These are phyloP conservation scores for Pecten maximus DNA, from an alignment of 2,888 invertebrate genomes.

Conservation along the genomic window DNA sequence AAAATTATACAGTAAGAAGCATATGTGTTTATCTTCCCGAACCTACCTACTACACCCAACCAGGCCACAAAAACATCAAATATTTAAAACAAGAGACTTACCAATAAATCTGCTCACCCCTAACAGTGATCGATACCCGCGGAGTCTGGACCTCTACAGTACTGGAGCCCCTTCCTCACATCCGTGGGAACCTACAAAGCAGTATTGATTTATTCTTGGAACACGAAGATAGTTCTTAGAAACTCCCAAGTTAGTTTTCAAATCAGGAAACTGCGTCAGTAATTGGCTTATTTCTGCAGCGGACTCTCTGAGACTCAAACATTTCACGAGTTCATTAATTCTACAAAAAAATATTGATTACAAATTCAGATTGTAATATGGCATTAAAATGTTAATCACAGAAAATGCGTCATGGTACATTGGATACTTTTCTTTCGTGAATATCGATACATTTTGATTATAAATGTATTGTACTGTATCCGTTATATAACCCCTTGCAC, in stretches of 20 bases:
- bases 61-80: neutral
- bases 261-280: neutral
- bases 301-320: too few relatives aligned
- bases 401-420: too few relatives aligned
- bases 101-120: neutral
- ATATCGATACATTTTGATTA: too few relatives aligned
- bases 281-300: neutral
- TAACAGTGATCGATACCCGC: neutral
- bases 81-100: slow-evolving; percentile 11
- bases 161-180: neutral
- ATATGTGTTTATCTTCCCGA: neutral
- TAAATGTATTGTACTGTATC: too few relatives aligned
- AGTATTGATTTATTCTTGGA: slow-evolving; percentile 15
- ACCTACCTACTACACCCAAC: neutral
- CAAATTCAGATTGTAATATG: too few relatives aligned
- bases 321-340: too few relatives aligned
- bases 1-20: too few relatives aligned
- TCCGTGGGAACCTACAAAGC: neutral
- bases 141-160: neutral
- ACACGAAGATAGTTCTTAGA: neutral
- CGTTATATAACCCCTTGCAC: too few relatives aligned
- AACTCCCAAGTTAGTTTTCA: neutral
- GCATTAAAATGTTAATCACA: too few relatives aligned
- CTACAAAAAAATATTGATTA: too few relatives aligned
- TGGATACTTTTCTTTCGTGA: too few relatives aligned